Evolutionary conservation across 2,113 vertebrate genomes (phyloP).

Genomic region (Eubucco bourcierii): DNA sequence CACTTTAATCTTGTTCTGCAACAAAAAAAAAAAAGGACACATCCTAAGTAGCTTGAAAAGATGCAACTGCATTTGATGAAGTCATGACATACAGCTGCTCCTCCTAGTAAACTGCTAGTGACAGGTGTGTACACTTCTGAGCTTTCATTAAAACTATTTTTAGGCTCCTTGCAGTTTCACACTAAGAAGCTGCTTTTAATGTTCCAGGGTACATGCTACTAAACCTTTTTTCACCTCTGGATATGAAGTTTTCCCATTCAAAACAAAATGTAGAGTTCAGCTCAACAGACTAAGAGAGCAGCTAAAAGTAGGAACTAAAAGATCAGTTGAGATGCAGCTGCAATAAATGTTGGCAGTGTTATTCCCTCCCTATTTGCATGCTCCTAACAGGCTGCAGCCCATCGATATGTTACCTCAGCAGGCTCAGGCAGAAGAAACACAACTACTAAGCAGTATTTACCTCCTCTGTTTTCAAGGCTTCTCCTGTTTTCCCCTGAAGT

Average conservation of each 20-base stretch:
- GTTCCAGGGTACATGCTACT: neutral
- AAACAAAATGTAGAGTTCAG: neutral
- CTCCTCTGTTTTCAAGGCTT: constrained; percentile 98
- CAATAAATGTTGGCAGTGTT: neutral
- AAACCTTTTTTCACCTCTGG: neutral
- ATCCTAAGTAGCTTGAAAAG: neutral
- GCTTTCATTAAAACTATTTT: neutral
- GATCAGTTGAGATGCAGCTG: neutral
- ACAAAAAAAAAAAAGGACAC: neutral
- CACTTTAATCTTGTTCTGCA: constrained; percentile 99
- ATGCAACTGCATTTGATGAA: neutral
- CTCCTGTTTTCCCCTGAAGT: constrained; percentile 95
- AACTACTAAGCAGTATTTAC: constrained; percentile 59
- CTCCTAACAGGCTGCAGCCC: neutral
- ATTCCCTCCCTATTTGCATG: neutral
- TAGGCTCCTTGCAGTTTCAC: neutral
- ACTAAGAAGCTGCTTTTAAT: neutral
- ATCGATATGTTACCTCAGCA: neutral
- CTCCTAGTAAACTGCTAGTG: neutral
- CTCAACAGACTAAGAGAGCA: neutral
- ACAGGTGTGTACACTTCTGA: neutral
- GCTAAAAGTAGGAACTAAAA: neutral
- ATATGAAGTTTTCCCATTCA: neutral
- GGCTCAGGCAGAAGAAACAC: neutral
- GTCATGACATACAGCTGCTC: neutral